phyloP scores from a whole-genome alignment of 2,113 vertebrate species.

The Myodes glareolus region DNA sequence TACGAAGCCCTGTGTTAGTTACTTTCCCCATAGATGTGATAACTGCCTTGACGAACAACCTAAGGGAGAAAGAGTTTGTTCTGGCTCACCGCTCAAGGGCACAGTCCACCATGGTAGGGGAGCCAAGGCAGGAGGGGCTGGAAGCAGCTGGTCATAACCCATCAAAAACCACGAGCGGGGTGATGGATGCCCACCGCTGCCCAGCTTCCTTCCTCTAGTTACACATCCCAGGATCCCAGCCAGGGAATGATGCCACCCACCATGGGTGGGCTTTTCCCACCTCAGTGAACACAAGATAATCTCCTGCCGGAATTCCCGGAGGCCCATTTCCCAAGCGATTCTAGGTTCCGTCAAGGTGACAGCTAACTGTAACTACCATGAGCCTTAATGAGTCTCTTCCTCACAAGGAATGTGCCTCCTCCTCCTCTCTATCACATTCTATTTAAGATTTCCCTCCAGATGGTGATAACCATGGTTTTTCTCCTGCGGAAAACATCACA shows the following conservation, averaged over 20 bases:
- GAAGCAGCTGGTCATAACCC: background rate
- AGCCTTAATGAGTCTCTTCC: background rate
- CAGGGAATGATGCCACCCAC: background rate
- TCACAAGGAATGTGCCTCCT: background rate
- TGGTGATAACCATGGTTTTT: background rate
- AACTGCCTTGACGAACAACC: background rate
- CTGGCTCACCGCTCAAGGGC: background rate
- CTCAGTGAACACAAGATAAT: background rate
- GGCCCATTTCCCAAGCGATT: background rate
- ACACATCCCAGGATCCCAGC: background rate
- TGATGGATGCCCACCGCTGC: background rate
- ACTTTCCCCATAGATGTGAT: background rate
- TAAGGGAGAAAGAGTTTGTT: background rate
- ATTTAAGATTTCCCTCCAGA: conserved; percentile 11
- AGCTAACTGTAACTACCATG: background rate
- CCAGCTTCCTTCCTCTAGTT: background rate
- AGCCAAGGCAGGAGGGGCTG: background rate
- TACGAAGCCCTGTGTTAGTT: background rate
- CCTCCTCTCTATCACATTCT: conserved; percentile 11
- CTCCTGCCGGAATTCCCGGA: background rate
- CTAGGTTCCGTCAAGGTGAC: background rate
- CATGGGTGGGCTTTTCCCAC: background rate
- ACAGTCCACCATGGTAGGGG: background rate
- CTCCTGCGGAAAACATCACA: conserved; percentile 8
- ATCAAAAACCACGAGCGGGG: background rate